phyloP scores from a whole-genome alignment of 2,797 vertebrate genomes.

The Rhinatrema bivittatum region DNA sequence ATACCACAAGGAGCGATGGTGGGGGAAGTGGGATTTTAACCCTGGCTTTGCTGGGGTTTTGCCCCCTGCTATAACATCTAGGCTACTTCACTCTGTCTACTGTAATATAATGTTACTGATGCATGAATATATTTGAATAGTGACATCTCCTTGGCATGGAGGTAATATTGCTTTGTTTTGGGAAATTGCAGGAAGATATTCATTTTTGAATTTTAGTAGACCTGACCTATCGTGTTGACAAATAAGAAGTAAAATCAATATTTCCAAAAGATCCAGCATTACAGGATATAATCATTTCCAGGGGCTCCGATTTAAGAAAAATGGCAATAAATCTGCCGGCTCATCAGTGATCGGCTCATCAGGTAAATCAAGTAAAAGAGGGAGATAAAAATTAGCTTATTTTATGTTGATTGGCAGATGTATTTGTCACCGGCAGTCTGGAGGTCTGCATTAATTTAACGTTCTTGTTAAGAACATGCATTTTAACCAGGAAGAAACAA shows the following conservation, averaged over 20 bases:
- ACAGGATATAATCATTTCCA: background rate
- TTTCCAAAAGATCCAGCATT: background rate
- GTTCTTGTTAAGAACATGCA: background rate
- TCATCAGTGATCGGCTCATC: too few relatives aligned
- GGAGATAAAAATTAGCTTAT: background rate
- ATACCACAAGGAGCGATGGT: too few relatives aligned
- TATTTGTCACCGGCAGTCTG: slow-evolving; percentile 2
- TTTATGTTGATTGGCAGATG: background rate
- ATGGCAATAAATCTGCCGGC: background rate
- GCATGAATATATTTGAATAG: too few relatives aligned
- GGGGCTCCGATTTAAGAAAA: background rate
- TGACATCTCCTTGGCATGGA: too few relatives aligned
- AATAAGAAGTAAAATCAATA: background rate
- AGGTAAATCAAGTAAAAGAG: slow-evolving; percentile 1
- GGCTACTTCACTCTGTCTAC: too few relatives aligned
- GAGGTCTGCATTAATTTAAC: slow-evolving; percentile 4
- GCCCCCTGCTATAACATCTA: too few relatives aligned
- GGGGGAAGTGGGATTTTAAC: too few relatives aligned
- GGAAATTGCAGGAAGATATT: background rate
- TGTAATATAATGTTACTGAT: too few relatives aligned
- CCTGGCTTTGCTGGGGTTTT: too few relatives aligned
- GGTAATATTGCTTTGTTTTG: too few relatives aligned
- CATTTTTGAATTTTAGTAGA: slow-evolving; percentile 8
- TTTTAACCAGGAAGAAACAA: slow-evolving; percentile 6
- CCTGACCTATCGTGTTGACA: slow-evolving; percentile 8